Percentiles rank a stretch among this genome's conserved stretches.
Evolutionary conservation across 2,113 vertebrate species (phyloP).

Genomic region (Bettongia penicillata): DNA sequence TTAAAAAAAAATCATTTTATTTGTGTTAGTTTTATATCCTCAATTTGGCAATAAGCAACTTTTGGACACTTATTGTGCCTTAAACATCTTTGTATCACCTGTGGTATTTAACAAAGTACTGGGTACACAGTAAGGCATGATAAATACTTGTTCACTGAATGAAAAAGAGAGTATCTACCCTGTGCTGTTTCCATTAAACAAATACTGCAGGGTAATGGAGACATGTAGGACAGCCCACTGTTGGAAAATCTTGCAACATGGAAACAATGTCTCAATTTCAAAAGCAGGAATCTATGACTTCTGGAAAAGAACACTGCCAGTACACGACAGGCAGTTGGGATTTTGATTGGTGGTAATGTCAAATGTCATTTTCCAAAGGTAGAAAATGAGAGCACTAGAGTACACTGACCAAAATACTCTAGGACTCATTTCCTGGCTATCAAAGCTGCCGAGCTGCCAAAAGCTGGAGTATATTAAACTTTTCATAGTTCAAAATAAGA

Average conservation of each 20-base stretch:
- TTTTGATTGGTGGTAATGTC: background rate
- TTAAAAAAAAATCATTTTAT: constrained; percentile 25
- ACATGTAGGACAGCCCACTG: background rate
- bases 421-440: background rate
- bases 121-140: background rate
- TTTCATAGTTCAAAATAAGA: constrained; percentile 32
- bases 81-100: background rate
- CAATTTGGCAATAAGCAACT: background rate
- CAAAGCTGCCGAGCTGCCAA: constrained; percentile 29
- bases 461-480: constrained; percentile 20
- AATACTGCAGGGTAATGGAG: background rate
- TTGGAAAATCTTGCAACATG: background rate
- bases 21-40: constrained; percentile 8
- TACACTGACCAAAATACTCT: constrained; percentile 27
- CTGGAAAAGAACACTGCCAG: background rate
- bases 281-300: background rate
- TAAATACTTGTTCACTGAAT: constrained; percentile 5
- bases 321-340: background rate
- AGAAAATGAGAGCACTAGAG: constrained; percentile 18
- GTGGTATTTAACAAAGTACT: background rate
- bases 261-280: background rate
- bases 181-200: background rate
- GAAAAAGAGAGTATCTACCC: background rate
- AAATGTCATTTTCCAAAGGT: constrained; percentile 48
- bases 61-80: background rate